These are phyloP conservation scores for Neosalanx taihuensis DNA, from an alignment of 2,797 vertebrate species.

Conservation along the genomic window DNA sequence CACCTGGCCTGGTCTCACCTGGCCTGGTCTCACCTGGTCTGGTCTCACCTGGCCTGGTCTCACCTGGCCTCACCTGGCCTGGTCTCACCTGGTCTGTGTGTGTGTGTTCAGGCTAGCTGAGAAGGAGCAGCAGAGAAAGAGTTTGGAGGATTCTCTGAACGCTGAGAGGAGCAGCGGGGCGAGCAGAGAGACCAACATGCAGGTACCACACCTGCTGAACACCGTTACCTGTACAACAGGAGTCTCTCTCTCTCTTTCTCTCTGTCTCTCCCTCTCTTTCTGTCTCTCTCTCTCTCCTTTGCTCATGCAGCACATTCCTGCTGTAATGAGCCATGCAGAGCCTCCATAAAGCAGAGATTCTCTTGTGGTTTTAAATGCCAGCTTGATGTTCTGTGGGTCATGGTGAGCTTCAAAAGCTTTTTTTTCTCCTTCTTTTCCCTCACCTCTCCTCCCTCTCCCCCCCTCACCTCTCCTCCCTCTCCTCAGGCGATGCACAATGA, in stretches of 20 bases:
- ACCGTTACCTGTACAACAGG: too few relatives aligned
- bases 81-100: conserved; percentile 1
- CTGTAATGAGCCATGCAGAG: too few relatives aligned
- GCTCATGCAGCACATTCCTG: too few relatives aligned
- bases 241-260: too few relatives aligned
- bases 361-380: too few relatives aligned
- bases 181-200: conserved; percentile 90
- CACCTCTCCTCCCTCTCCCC: not conserved
- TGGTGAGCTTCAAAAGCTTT: not conserved
- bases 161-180: conserved; percentile 85
- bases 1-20: not conserved
- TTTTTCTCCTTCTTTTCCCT: too few relatives aligned
- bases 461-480: not conserved
- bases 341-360: too few relatives aligned
- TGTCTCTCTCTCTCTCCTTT: too few relatives aligned
- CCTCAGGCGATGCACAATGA: conserved; percentile 88
- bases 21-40: not conserved
- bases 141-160: conserved; percentile 91
- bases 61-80: not conserved
- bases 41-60: not conserved
- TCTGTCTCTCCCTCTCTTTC: too few relatives aligned
- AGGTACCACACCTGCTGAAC: conserved; percentile 71
- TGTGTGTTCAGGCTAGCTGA: conserved; percentile 81
- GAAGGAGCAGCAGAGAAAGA: conserved; percentile 92
- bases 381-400: not conserved